phyloP scores from a whole-genome alignment of 2,797 vertebrate species.

The Prunella strophiata region DNA sequence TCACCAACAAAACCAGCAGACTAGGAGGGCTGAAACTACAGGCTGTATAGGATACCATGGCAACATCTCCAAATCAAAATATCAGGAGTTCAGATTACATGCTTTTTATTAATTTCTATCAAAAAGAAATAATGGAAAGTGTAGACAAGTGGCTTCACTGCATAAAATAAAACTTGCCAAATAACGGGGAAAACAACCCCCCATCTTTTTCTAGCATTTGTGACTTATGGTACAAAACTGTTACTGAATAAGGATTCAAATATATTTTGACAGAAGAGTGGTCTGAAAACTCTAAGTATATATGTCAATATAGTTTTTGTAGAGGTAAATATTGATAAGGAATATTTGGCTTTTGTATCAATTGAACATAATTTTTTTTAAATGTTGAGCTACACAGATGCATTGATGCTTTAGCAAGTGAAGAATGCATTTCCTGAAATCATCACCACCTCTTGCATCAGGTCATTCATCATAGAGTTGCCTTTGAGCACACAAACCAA shows the following conservation, averaged over 20 bases:
- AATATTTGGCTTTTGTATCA: background rate
- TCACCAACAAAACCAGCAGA: background rate
- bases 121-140: background rate
- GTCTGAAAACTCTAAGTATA: background rate
- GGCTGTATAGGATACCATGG: background rate
- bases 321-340: background rate
- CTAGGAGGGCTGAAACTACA: background rate
- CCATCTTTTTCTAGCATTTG: background rate
- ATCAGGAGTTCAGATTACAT: background rate
- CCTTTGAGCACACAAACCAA: background rate
- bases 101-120: background rate
- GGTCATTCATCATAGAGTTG: background rate
- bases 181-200: rapidly evolving
- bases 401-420: background rate
- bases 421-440: background rate
- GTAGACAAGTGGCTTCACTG: background rate
- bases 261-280: background rate
- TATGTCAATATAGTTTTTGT: background rate
- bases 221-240: background rate
- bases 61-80: background rate
- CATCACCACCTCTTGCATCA: background rate
- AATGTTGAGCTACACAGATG: background rate
- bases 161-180: background rate
- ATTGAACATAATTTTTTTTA: background rate
- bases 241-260: background rate